Conservation (phyloP, 2,888 invertebrate species). For the Chymomyza procnemis region DNA sequence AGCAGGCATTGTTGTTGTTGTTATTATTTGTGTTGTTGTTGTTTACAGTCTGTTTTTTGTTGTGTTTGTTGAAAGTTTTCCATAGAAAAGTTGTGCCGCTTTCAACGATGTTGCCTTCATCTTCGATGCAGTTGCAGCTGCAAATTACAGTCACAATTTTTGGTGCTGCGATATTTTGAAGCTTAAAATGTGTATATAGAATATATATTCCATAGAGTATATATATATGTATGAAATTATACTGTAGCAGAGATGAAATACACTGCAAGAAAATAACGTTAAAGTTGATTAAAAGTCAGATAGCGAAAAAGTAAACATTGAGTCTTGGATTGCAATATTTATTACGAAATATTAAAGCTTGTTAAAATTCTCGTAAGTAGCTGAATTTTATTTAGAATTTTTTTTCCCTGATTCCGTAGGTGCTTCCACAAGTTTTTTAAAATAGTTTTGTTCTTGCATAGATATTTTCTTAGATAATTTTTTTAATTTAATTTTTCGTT, state of each 20-base stretch:
- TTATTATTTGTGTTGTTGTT: conserved; percentile 25
- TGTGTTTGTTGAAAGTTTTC: conserved; percentile 50
- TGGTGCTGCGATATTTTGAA: conserved; percentile 33
- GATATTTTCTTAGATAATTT: no score
- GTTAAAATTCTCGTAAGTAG: no score
- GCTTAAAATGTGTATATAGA: conserved; percentile 19
- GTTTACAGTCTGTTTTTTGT: conserved; percentile 28
- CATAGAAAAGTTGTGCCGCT: conserved; percentile 41
- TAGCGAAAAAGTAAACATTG: no score
- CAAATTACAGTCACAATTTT: conserved; percentile 62
- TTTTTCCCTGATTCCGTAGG: no score
- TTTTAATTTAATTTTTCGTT: no score
- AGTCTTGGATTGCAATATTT: no score
- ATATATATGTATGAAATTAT: not conserved
- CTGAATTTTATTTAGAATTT: no score
- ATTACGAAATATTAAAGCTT: no score
- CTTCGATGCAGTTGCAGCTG: conserved; percentile 19
- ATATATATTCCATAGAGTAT: no score
- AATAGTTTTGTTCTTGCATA: no score
- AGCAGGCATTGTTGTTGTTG: conserved; percentile 2
- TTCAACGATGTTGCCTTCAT: conserved; percentile 18
- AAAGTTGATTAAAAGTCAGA: no score
- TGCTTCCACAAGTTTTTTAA: no score
- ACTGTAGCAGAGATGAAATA: not conserved
- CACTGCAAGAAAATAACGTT: not conserved